Percentiles rank a stretch among this genome's conserved stretches.
phyloP scores from a whole-genome alignment of 2,888 invertebrate species.

The Drosophila percnosoma region DNA sequence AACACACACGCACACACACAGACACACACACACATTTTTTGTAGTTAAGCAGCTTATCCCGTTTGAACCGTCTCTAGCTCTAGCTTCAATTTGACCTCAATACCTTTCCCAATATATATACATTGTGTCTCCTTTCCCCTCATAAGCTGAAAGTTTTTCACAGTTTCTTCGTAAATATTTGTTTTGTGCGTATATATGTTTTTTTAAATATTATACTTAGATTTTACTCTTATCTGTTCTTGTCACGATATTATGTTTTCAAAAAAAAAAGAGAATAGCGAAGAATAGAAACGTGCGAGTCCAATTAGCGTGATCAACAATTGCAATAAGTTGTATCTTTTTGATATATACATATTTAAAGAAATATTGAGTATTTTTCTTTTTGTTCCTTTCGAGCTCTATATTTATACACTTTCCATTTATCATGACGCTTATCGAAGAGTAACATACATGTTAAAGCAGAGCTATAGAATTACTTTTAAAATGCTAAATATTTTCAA shows the following conservation, averaged over 20 bases:
- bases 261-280: slow-evolving; percentile 16
- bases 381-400: slow-evolving; percentile 37
- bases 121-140: slow-evolving; percentile 20
- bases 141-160: slow-evolving; percentile 37
- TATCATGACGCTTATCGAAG: slow-evolving; percentile 55
- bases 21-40: slow-evolving; percentile 23
- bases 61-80: slow-evolving; percentile 46
- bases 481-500: slow-evolving; percentile 38
- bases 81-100: slow-evolving; percentile 45
- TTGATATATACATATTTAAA: slow-evolving; percentile 15
- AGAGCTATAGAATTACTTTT: slow-evolving; percentile 62
- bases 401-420: slow-evolving; percentile 51
- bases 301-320: slow-evolving; percentile 43
- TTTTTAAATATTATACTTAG: slow-evolving; percentile 43
- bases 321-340: slow-evolving; percentile 53
- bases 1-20: slow-evolving; percentile 9
- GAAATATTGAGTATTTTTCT: slow-evolving; percentile 41
- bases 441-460: slow-evolving; percentile 41
- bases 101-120: slow-evolving; percentile 12
- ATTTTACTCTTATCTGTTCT: slow-evolving; percentile 46
- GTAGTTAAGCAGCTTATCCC: slow-evolving; percentile 44
- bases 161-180: slow-evolving; percentile 45
- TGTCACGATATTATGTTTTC: slow-evolving; percentile 54
- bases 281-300: slow-evolving; percentile 17
- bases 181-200: slow-evolving; percentile 58